Base-by-base conservation (phyloP, 2,888 invertebrate genomes). In the Augochlorella aurata region DNA sequence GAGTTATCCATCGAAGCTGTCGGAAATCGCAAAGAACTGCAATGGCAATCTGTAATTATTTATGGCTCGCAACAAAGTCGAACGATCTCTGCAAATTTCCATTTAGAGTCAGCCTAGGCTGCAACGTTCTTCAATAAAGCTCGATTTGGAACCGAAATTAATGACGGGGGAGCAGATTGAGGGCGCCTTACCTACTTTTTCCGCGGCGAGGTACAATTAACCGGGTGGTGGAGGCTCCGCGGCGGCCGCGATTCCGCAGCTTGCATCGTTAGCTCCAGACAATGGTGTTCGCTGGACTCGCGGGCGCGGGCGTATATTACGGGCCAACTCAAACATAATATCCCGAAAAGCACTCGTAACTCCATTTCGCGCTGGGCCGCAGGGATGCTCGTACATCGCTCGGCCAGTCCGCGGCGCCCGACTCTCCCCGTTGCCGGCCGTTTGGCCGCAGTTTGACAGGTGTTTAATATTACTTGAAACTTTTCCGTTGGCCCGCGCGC, bases 251-350 rank as follows among this genome's bases (percentile, higher is more conserved):
- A 49, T 67, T 47, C 61, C 44, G 24, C 61, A 18, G 65, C 63
- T 65, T 14, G 54, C 73, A 78, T 76, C 81, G 76, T 85, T 79
- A 47, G 16, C 38, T 74, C 45, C 69, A 54, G 61, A 74, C 21
- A 54, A 68, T 72, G 38, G 63, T 68, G 79, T 74, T 79, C 70
- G 69, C 79, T 72, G 75, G 79, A 81, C 81, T 85, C 29, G 73
- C 61, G 29, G 38, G 74, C 67, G 79, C 75, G 47, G 44, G 86
- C 90, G 89, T 90, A 91, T 92, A 92, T 92, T 92, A 91, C 91
- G 85, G 88, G 79, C 89, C 88, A 93, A 93, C 92, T 93, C 92
- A 93, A 92, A 93, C 93, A 92, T 92, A 93, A 93, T 93, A 93
- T 93, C 92, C 90, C 87, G 90, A 90, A 91, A 92, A 92, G 90